Conservation (phyloP, 2,888 invertebrate genomes). For the Camponotus fellah region DNA sequence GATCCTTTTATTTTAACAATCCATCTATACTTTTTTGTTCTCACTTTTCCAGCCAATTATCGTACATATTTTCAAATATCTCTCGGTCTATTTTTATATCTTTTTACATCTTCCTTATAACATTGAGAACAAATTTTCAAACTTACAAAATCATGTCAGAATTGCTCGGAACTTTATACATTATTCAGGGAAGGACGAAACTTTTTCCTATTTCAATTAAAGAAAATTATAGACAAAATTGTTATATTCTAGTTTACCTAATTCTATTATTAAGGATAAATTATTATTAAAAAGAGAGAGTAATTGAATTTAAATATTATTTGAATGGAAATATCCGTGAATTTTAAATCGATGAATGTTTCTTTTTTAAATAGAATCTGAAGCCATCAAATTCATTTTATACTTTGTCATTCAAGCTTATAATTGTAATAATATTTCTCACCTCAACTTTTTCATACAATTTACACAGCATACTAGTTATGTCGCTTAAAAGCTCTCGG, state of each 20-base stretch:
- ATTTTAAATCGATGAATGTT: background rate
- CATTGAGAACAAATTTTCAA: background rate
- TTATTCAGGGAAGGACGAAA: background rate
- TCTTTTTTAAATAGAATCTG: background rate
- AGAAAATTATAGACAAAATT: background rate
- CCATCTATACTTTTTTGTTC: background rate
- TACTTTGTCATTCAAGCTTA: background rate
- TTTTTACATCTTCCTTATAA: background rate
- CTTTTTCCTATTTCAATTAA: background rate
- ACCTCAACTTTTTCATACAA: slow-evolving; percentile 80
- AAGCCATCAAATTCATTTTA: background rate
- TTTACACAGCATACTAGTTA: slow-evolving; percentile 72
- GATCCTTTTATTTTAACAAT: slow-evolving; percentile 15
- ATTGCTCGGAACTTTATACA: background rate
- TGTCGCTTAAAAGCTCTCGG: slow-evolving; percentile 72
- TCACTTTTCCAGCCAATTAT: slow-evolving; percentile 1
- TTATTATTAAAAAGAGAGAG: too few relatives aligned
- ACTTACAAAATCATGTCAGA: background rate
- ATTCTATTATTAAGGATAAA: background rate
- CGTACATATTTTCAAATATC: background rate
- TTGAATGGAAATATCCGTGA: background rate
- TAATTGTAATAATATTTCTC: slow-evolving; percentile 59
- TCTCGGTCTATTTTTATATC: background rate
- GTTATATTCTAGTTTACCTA: background rate
- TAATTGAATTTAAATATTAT: background rate